A percentile compares a stretch with the other conserved stretches of the same genome.
Conservation (phyloP, 2,797 vertebrate species). For the Chanos chanos region DNA sequence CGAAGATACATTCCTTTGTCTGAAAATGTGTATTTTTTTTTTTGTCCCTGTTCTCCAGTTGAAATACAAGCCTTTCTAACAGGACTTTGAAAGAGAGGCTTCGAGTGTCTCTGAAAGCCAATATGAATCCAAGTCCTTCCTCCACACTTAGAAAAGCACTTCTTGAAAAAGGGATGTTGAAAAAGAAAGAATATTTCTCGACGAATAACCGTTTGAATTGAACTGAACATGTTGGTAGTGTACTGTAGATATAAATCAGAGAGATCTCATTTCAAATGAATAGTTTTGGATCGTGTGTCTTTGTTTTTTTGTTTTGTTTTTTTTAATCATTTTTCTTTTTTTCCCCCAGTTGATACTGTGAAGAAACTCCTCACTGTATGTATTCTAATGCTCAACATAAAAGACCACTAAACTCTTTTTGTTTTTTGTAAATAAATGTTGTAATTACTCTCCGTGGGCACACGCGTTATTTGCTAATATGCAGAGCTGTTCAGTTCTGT, state of each 20-base stretch:
- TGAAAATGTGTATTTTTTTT: neutral
- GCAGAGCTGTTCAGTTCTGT: too few relatives aligned
- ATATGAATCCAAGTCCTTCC: too few relatives aligned
- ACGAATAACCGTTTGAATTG: too few relatives aligned
- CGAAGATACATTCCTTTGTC: neutral
- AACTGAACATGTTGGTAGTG: neutral
- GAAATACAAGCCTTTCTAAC: neutral
- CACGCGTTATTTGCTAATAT: too few relatives aligned
- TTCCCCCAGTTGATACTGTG: constrained; percentile 56
- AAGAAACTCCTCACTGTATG: constrained; percentile 40
- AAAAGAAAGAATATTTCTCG: too few relatives aligned
- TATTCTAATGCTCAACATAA: constrained; percentile 43
- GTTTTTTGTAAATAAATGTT: constrained; percentile 70
- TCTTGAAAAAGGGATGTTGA: too few relatives aligned
- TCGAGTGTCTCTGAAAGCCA: too few relatives aligned
- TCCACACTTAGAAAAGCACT: too few relatives aligned
- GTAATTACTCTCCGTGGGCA: constrained; percentile 35
- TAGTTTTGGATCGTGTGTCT: too few relatives aligned
- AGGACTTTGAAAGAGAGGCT: neutral
- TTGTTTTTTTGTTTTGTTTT: constrained; percentile 10
- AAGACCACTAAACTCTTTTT: constrained; percentile 62
- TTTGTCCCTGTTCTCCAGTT: neutral
- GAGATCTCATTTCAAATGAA: constrained; percentile 5
- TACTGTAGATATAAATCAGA: neutral
- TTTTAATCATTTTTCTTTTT: constrained; percentile 27